Percentiles rank a stretch among this genome's conserved stretches.
These are phyloP conservation scores for Pheosia tremula DNA, from an alignment of 2,888 invertebrate genomes.

Conservation along the genomic window DNA sequence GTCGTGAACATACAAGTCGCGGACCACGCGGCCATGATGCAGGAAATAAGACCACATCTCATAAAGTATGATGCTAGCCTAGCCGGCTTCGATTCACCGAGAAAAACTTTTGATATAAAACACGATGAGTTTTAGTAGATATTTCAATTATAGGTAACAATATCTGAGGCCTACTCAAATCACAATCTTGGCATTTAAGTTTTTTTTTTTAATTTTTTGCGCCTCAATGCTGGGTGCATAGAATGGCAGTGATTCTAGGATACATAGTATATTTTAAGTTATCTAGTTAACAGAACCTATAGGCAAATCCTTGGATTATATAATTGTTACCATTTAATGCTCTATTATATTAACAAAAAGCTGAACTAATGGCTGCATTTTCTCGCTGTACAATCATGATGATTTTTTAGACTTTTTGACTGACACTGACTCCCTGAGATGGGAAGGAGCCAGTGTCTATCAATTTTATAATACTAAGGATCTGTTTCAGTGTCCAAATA, in stretches of 20 bases:
- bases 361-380: too few relatives aligned
- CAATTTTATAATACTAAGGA: too few relatives aligned
- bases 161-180: background rate
- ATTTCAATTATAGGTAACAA: background rate
- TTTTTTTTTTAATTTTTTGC: background rate
- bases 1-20: constrained; percentile 55
- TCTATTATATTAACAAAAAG: too few relatives aligned
- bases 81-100: constrained; percentile 38
- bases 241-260: background rate
- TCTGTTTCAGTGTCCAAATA: too few relatives aligned
- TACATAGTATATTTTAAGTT: background rate
- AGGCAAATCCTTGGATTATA: background rate
- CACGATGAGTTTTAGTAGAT: constrained; percentile 68
- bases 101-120: constrained; percentile 44
- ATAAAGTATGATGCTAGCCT: constrained; percentile 51
- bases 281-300: too few relatives aligned
- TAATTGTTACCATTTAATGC: background rate
- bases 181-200: background rate
- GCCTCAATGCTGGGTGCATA: background rate
- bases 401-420: too few relatives aligned
- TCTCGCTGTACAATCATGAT: too few relatives aligned
- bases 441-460: too few relatives aligned
- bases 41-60: constrained; percentile 58
- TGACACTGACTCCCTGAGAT: too few relatives aligned
- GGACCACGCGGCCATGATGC: constrained; percentile 50